Base-by-base conservation (phyloP, 53 echinoderm and acorn worm genomes). In the Actinopyga echinites region DNA sequence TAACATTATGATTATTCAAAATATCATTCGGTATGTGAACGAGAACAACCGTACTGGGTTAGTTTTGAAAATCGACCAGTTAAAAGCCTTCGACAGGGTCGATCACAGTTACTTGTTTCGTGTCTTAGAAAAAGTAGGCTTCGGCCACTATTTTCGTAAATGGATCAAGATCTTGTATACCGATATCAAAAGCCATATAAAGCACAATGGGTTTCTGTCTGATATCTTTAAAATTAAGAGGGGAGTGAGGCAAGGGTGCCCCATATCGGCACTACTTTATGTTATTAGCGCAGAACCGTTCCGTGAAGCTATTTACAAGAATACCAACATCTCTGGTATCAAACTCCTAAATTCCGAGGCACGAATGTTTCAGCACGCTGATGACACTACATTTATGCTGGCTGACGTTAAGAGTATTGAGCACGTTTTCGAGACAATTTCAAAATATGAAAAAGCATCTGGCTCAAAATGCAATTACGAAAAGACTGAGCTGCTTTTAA, bases 11-110 rank as follows among this genome's bases (percentile, higher is more conserved):
- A 37, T 53, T 26, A 74, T 74, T 21, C 23, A 9, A 22, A 83
- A 91, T 60, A 32, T 79, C 58, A 75, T 83, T 24, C 23, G 45
- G 44, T 91, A 65, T 29, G 79, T 78, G 0, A 87, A 87, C 25
- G 17, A 52, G 20, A 87, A 75, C 12, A 83, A 82, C 23, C 24
- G 71, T 19, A 42, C 31, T 40, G 82, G 26, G 1, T 37, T 34
- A 6, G 22, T 69, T 40, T 5, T 69, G 1, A 69, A 69, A 69
- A 69, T 69, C 12, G 69, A 69, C 20, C 69, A 69, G 22, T 38
- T 19, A 13, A 69, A 69, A 17, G 69, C 69, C 12, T 69, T 69
- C 69, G 42, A 69, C 15, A 32, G 69, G 21, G 69, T 69, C 4
- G 20, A 69, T 35, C 69, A 69, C 35, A 1, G 12, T 2, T 69